Evolutionary conservation across 2,113 vertebrate genomes (phyloP), one percentile per base, ranked within the genome.

Genomic region (Litocranius walleri): DNA sequence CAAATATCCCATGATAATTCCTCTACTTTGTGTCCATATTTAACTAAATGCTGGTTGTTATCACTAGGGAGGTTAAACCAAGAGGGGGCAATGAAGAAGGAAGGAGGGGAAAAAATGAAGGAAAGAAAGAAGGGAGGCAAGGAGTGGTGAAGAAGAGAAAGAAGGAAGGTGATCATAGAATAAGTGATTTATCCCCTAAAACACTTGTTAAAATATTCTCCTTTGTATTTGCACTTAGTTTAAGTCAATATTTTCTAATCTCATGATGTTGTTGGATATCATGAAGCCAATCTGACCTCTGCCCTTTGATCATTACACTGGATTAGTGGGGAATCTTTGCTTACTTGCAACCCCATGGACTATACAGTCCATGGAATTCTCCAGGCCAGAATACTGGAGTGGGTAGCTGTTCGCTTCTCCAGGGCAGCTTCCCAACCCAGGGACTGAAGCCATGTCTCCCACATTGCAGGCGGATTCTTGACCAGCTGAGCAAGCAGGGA

Each of bases 81-180:
- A 71, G 33, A 21, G 61, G 33, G 11, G 11, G n/a, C 0, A 74
- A 56, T 25, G 7, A 81, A 25, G 25, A 11, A 74, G 16, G 15
- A 16, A 19, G 19, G 7, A 2, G 25, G 1, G 23, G 13, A 0
- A 3, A 0, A 29, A 50, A 67, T 19, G 16, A 67, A n/a, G 21
- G 11, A 11, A 86, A 23, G 15, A 9, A 30, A 8, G 5, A 7
- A 48, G 2, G 9, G 67, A 40, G n/a, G 9, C 7, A 54, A 43
- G 7, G 14, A 56, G 6, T 23, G 3, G n/a, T 27, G 6, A 77
- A 77, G 25, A 77, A 77, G 40, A 78, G 40, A 14, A n/a, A 27
- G 15, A 43, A 23, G 64, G 52, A 40, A 7, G 40, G 54, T 23
- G 7, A 5, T 33, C n/a, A 61, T 3, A 74, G 25, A 54, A 11